Conservation (phyloP, 1,140 invertebrate genomes). For the Zaprionus africanus region DNA sequence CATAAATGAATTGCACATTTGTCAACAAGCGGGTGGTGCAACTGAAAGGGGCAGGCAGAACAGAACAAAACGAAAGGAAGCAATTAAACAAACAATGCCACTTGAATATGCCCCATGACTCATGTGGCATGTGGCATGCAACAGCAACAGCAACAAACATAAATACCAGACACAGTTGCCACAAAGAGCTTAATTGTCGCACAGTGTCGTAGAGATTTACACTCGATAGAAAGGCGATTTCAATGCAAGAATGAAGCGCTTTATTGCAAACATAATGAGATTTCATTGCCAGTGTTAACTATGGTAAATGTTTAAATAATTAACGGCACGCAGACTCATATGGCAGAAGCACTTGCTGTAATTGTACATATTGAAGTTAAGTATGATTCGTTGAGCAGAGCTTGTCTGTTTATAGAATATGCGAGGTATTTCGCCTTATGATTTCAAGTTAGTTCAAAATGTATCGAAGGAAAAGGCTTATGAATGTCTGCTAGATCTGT, state of each 20-base stretch:
- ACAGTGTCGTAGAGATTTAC: conserved; percentile 2
- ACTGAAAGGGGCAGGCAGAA: neutral
- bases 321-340: neutral
- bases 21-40: conserved; percentile 10
- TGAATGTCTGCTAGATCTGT: too few relatives aligned
- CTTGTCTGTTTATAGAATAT: neutral
- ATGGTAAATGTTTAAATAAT: neutral
- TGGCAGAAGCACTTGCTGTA: neutral
- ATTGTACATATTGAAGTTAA: neutral
- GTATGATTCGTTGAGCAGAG: neutral
- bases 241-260: neutral
- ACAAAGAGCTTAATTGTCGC: conserved; percentile 1
- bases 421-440: neutral
- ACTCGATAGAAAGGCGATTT: neutral
- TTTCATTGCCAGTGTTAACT: neutral
- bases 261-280: neutral
- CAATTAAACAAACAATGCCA: conserved; percentile 53
- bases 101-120: conserved; percentile 21
- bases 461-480: neutral
- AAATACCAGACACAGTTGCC: conserved; percentile 10
- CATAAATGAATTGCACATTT: conserved; percentile 60
- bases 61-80: conserved; percentile 32
- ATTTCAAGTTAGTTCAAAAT: neutral
- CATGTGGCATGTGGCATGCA: conserved; percentile 34
- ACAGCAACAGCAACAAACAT: conserved; percentile 2